phyloP scores from a whole-genome alignment of 2,797 vertebrate genomes.

The Esox masquinongy region DNA sequence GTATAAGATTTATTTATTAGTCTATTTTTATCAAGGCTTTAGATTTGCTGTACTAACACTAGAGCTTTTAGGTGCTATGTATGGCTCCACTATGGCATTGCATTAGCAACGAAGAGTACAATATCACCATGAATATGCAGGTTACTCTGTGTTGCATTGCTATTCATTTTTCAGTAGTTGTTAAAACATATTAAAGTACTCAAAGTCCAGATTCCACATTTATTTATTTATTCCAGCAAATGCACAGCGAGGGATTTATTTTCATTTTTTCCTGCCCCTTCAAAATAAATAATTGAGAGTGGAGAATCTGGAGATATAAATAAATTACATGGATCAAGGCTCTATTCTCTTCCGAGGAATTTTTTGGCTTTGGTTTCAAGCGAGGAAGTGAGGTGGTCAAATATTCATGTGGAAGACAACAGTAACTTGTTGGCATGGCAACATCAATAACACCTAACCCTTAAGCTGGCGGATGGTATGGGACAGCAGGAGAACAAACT shows the following conservation, averaged over 20 bases:
- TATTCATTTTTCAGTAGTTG: constrained; percentile 17
- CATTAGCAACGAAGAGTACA: neutral
- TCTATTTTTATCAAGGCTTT: too few species aligned
- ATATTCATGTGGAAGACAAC: constrained; percentile 3
- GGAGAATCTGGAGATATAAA: neutral
- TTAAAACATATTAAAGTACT: neutral
- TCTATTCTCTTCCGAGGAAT: neutral
- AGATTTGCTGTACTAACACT: too few species aligned
- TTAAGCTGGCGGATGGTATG: constrained; percentile 9
- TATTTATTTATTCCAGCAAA: neutral
- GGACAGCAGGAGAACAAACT: neutral
- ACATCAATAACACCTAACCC: neutral
- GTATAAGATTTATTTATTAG: too few species aligned
- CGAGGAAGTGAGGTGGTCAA: neutral
- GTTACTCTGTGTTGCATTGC: neutral
- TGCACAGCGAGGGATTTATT: neutral
- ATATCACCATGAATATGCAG: constrained; percentile 10
- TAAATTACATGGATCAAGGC: neutral
- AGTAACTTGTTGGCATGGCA: constrained; percentile 10
- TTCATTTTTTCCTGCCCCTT: neutral
- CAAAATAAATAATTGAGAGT: constrained; percentile 15
- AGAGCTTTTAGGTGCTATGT: neutral
- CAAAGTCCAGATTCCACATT: neutral
- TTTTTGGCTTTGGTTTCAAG: constrained; percentile 6
- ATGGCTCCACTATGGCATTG: neutral